These are phyloP conservation scores for Oncorhynchus keta DNA, from an alignment of 2,113 vertebrate species.

Conservation along the genomic window DNA sequence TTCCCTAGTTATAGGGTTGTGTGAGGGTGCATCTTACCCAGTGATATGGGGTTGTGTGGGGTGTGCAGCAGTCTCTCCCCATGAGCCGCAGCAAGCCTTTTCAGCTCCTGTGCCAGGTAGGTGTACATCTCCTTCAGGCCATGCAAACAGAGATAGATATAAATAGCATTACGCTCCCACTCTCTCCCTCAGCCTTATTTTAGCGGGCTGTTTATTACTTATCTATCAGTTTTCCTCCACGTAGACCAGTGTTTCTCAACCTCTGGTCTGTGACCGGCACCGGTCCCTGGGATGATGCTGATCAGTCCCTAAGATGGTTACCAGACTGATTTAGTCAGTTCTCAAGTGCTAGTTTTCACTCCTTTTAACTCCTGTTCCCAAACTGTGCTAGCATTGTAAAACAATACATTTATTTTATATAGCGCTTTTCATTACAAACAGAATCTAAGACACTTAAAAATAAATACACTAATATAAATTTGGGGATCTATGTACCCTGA, in stretches of 20 bases:
- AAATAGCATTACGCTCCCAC: slow-evolving; percentile 48
- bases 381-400: not conserved
- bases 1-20: slow-evolving; percentile 96
- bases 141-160: slow-evolving; percentile 29
- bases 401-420: too few relatives aligned
- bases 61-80: slow-evolving; percentile 88
- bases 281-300: too few relatives aligned
- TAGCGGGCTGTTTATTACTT: slow-evolving; percentile 49
- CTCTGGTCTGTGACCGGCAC: too few relatives aligned
- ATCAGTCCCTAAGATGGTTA: too few relatives aligned
- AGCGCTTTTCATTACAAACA: too few relatives aligned
- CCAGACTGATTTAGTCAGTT: too few relatives aligned
- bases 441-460: too few relatives aligned
- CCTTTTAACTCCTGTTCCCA: not conserved
- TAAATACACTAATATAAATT: too few relatives aligned
- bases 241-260: slow-evolving; percentile 1
- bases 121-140: slow-evolving; percentile 86
- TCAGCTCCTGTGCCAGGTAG: slow-evolving; percentile 85
- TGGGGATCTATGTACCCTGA: too few relatives aligned
- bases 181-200: slow-evolving; percentile 40
- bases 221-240: slow-evolving; percentile 44
- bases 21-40: slow-evolving; percentile 72
- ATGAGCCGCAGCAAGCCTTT: slow-evolving; percentile 81
- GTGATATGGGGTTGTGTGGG: slow-evolving; percentile 91
- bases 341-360: too few relatives aligned